Evolutionary conservation across 2,888 invertebrate species (phyloP).

Genomic region (Rotaria socialis): DNA sequence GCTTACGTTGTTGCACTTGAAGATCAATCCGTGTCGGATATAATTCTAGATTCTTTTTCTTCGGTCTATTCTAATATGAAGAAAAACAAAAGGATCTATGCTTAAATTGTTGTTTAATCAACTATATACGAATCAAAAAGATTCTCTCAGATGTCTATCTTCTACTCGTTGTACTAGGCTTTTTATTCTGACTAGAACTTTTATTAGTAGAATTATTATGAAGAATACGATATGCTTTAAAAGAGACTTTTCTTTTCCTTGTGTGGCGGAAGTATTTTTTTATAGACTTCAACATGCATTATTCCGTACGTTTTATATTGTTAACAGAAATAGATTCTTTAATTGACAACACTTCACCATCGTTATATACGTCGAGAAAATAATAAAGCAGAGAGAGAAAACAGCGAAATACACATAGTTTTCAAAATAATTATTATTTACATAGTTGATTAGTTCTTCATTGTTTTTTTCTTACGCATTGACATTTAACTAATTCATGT

Average conservation of each 20-base stretch:
- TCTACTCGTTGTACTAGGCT: not conserved
- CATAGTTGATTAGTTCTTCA: not conserved
- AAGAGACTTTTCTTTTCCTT: not conserved
- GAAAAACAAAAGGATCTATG: no score
- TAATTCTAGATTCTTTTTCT: not conserved
- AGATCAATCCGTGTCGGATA: not conserved
- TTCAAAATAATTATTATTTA: not conserved
- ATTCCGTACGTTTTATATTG: not conserved
- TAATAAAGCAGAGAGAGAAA: not conserved
- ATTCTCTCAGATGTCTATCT: not conserved
- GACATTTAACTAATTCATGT: not conserved
- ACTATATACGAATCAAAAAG: not conserved
- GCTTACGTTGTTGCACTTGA: not conserved
- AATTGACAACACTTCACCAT: not conserved
- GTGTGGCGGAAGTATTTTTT: not conserved
- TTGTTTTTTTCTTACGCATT: not conserved
- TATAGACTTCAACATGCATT: not conserved
- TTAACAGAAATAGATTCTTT: not conserved
- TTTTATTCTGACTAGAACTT: not conserved
- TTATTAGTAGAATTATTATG: not conserved
- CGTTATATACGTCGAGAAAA: not conserved
- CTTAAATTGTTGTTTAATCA: not conserved
- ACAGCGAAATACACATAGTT: not conserved
- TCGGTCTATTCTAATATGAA: not conserved
- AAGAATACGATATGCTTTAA: not conserved